These are phyloP conservation scores for Diarsia mendica DNA, from an alignment of 2,888 invertebrate genomes.

Conservation along the genomic window DNA sequence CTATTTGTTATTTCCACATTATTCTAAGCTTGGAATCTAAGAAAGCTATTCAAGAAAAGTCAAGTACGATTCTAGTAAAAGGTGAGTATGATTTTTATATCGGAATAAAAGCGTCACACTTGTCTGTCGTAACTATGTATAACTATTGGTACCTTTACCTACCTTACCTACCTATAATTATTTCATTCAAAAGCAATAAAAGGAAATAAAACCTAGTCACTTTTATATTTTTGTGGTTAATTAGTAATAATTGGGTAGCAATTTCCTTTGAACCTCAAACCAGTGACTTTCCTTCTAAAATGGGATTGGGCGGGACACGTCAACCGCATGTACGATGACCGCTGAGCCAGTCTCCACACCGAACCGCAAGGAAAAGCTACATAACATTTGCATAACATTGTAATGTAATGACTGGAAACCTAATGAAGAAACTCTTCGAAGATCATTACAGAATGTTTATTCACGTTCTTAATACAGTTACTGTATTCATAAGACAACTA, in stretches of 20 bases:
- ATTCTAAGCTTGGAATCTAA: background rate
- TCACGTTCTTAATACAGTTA: slow-evolving; percentile 15
- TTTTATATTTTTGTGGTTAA: background rate
- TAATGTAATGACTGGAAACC: slow-evolving; percentile 8
- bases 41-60: background rate
- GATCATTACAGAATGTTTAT: slow-evolving; percentile 34
- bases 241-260: background rate
- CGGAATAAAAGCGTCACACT: too few species aligned
- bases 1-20: background rate
- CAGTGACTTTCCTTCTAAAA: background rate
- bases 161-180: too few species aligned
- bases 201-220: too few species aligned
- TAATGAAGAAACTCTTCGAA: slow-evolving; percentile 14
- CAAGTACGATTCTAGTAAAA: background rate
- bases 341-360: too few species aligned
- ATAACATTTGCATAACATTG: slow-evolving; percentile 31
- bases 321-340: too few species aligned
- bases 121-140: too few species aligned
- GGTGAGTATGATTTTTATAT: too few species aligned
- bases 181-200: too few species aligned
- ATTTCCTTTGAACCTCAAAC: background rate
- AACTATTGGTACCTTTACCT: too few species aligned
- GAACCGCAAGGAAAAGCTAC: background rate
- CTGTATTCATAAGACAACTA: slow-evolving; percentile 32
- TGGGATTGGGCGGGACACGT: too few species aligned